phyloP scores from a whole-genome alignment of 1,140 invertebrate genomes.

The Bombus ignitus region DNA sequence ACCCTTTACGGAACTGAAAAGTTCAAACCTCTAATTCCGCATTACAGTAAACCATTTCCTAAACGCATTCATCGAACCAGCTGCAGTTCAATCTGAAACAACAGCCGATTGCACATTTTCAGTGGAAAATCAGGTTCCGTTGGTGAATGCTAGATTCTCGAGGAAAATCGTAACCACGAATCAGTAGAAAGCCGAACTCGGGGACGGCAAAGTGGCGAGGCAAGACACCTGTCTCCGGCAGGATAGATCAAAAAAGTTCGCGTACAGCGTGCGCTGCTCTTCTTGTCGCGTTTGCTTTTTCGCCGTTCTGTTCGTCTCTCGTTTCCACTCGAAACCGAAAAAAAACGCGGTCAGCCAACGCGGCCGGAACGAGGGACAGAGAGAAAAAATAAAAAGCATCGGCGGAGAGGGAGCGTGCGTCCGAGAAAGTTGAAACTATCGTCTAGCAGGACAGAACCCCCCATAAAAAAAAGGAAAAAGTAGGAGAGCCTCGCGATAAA shows the following conservation, averaged over 20 bases:
- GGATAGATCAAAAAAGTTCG: not conserved
- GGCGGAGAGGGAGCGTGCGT: not conserved
- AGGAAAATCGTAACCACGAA: not conserved
- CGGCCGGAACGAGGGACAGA: not conserved
- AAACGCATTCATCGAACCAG: not conserved
- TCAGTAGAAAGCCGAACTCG: too few relatives aligned
- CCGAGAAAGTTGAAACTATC: constrained; percentile 63
- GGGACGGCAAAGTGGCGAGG: not conserved
- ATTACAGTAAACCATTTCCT: not conserved
- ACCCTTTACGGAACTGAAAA: not conserved
- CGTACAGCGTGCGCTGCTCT: not conserved
- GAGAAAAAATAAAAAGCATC: not conserved
- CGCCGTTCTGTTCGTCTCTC: not conserved
- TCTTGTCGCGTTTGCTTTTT: not conserved
- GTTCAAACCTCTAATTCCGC: not conserved
- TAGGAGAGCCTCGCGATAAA: constrained; percentile 60
- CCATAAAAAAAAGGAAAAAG: constrained; percentile 8
- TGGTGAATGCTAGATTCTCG: not conserved
- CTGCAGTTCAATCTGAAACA: not conserved
- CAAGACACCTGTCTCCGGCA: not conserved
- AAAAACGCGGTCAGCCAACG: not conserved
- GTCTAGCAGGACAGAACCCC: constrained; percentile 49
- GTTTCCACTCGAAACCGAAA: constrained; percentile 8
- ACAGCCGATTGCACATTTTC: not conserved
- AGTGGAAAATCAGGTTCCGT: too few relatives aligned